Evolutionary conservation across 2,888 invertebrate genomes (phyloP).

Genomic region (Camponotus fellah): DNA sequence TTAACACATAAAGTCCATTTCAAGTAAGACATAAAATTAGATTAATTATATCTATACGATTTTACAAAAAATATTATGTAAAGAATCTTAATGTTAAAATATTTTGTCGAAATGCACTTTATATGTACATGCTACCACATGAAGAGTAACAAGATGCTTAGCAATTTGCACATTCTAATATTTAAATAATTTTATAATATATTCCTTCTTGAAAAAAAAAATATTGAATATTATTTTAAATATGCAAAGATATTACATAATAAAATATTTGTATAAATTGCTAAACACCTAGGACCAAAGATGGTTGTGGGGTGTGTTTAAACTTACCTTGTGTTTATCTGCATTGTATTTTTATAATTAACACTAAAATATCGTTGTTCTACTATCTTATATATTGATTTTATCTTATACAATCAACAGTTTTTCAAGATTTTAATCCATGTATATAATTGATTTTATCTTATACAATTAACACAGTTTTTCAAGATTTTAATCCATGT

Average conservation of each 20-base stretch:
- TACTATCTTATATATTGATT: background rate
- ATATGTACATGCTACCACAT: slow-evolving; percentile 72
- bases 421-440: background rate
- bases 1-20: slow-evolving; percentile 67
- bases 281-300: slow-evolving; percentile 83
- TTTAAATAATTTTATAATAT: background rate
- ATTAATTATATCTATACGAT: background rate
- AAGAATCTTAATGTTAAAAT: slow-evolving; percentile 5
- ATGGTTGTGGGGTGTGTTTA: slow-evolving; percentile 85
- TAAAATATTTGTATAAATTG: slow-evolving; percentile 76
- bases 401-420: background rate
- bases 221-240: background rate
- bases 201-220: background rate
- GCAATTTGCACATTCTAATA: slow-evolving; percentile 73
- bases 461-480: background rate
- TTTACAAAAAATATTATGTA: background rate
- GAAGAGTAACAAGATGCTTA: slow-evolving; percentile 72
- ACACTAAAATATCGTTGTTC: slow-evolving; percentile 59
- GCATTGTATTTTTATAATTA: slow-evolving; percentile 66
- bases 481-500: background rate
- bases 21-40: slow-evolving; percentile 47
- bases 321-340: slow-evolving; percentile 80
- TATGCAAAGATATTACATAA: background rate
- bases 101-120: slow-evolving; percentile 67
- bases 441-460: background rate